Conservation (phyloP, 2,888 invertebrate species). For the Calliphora vomitoria region DNA sequence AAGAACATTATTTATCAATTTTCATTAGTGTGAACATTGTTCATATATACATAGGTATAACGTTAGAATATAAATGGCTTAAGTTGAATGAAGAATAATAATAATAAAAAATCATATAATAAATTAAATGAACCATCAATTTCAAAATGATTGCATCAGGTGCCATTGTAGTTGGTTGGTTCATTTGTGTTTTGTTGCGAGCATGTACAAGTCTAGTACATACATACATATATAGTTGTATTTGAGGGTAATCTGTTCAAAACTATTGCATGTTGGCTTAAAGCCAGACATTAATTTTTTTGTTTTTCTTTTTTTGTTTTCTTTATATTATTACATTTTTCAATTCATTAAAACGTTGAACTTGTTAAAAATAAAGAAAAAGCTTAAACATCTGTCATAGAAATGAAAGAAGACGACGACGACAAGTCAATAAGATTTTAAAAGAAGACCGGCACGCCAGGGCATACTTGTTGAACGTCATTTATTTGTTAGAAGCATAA, state of each 20-base stretch:
- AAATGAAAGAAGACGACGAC: neutral
- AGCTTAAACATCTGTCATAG: slow-evolving; percentile 54
- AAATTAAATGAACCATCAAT: slow-evolving; percentile 64
- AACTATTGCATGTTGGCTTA: slow-evolving; percentile 68
- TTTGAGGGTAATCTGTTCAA: slow-evolving; percentile 16
- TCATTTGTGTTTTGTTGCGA: slow-evolving; percentile 15
- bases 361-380: slow-evolving; percentile 60
- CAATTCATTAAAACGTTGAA: slow-evolving; percentile 73
- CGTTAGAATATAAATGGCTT: neutral
- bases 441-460: neutral
- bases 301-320: slow-evolving; percentile 39
- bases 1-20: neutral
- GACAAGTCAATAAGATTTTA: slow-evolving; percentile 11
- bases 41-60: neutral
- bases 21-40: neutral
- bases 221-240: neutral
- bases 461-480: slow-evolving; percentile 44
- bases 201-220: neutral
- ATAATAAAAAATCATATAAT: slow-evolving; percentile 50
- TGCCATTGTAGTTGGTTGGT: slow-evolving; percentile 47
- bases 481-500: slow-evolving; percentile 17
- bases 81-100: slow-evolving; percentile 49
- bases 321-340: slow-evolving; percentile 48
- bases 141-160: slow-evolving; percentile 72
- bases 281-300: slow-evolving; percentile 67